Evolutionary conservation across 1,140 invertebrate genomes (phyloP), one percentile per base, ranked within the genome.

Genomic region (Drosophila asahinai): DNA sequence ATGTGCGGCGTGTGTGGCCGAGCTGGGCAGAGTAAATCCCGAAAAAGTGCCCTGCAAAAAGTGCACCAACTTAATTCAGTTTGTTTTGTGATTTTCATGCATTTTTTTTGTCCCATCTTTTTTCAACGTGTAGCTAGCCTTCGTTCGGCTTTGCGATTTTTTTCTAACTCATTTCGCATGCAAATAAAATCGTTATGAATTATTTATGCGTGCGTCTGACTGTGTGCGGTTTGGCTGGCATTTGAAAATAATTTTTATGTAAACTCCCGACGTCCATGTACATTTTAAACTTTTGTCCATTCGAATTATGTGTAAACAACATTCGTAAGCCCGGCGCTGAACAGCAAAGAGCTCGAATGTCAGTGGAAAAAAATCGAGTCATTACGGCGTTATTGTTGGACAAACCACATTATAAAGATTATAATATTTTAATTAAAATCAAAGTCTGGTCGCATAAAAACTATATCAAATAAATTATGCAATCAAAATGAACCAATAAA

Each of bases 121-220:
- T 77, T 77, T 19, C n/a, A 45, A 15, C 6, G 72, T 77, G 73
- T 75, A 25, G 38, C 36, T 75, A 25, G 38, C 36, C 36, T 19
- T 54, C 57, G 33, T 65, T 81, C 52, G 62, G 58, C 60, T 55
- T 61, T 42, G 55, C 2, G 7, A 64, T 61, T 81, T 86, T 80
- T 77, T 86, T 82, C 76, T 80, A 90, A 79, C 86, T 89, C 86
- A 89, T 89, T 89, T 89, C 64, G 81, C 62, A 90, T 89, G 84
- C 86, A 89, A 89, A 89, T 89, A 89, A 89, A 84, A 90, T 80
- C 59, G 84, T 73, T 81, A 90, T 89, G 84, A 89, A 89, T 89
- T 89, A 89, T 89, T 89, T 89, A 89, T 90, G 78, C 74, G 62
- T 89, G 77, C 70, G 86, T 74, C 81, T 74, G 74, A 42, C 52